phyloP scores from a whole-genome alignment of 2,113 vertebrate species.

The Phyllostomus hastatus region DNA sequence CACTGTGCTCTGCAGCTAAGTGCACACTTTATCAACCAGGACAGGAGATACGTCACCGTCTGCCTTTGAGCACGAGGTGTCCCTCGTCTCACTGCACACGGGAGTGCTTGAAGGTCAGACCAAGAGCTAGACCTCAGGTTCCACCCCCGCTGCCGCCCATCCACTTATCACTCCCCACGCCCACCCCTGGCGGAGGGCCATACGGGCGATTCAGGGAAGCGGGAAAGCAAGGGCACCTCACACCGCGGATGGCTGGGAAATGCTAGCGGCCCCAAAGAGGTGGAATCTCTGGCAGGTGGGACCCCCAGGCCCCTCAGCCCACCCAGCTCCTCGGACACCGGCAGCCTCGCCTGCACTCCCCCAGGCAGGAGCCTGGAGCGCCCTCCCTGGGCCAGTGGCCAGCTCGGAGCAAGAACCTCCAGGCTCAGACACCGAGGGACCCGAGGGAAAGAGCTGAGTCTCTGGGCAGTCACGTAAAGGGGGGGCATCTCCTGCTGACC shows the following conservation, averaged over 20 bases:
- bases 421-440: background rate
- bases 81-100: background rate
- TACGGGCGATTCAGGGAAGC: too few relatives aligned
- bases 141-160: background rate
- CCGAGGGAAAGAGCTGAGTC: background rate
- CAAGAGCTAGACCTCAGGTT: background rate
- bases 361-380: background rate
- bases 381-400: too few relatives aligned
- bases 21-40: background rate
- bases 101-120: background rate
- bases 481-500: too few relatives aligned
- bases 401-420: background rate
- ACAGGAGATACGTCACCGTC: background rate
- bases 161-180: too few relatives aligned
- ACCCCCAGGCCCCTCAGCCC: background rate
- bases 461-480: background rate
- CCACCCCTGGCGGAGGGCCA: background rate
- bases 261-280: background rate
- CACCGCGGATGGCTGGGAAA: background rate
- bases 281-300: background rate
- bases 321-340: background rate
- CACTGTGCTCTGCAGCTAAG: background rate
- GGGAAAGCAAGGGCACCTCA: background rate
- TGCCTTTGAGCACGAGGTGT: background rate
- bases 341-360: too few relatives aligned